Evolutionary conservation across 64 coral and sea anemone genomes (phyloP), one percentile per base, ranked within the genome.

Genomic region (Orbicella faveolata): DNA sequence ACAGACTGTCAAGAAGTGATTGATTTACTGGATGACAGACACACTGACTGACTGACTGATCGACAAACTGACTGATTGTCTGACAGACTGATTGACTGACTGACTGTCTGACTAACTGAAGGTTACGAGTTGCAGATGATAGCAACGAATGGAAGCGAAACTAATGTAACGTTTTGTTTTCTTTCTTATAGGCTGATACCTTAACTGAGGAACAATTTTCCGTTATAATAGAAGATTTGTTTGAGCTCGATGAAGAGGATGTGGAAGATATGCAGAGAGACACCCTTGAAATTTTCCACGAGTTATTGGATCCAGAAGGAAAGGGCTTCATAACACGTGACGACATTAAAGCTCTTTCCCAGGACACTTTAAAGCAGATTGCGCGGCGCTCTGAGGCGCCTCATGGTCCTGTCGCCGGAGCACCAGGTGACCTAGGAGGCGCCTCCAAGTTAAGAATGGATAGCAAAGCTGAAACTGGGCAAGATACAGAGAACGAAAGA

Each of bases 251-350:
- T 9, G 90, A 92, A 34, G 21, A 86, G 0, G 82, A 78, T 9
- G 13, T 59, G 37, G 17, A 63, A 23, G 35, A 0, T 14, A 69
- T 92, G 4, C 36, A 87, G 30, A 84, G 90, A 52, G 83, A 92
- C 74, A 84, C 90, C 35, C 26, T 34, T 37, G 19, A 87, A 77
- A 13, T 92, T 9, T 92, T 77, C 75, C 67, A 61, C 61, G 52
- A 72, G 44, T 79, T 87, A 21, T 63, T 92, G 66, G 90, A 92
- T 52, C 74, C 53, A n/a, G 63, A 73, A 34, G 84, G 84, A 14
- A 78, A 92, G 61, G 90, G 90, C 23, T 92, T 52, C 68, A 14
- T 92, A 9, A 92, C 90, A 25, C 74, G 4, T 13, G 90, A 92
- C 59, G 83, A 92, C 39, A 87, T 92, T 48, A 87, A 68, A 74